A percentile compares a stretch with the other conserved stretches of the same genome.
Conservation (phyloP, 2,113 vertebrate species). For the Corythornis cristatus region DNA sequence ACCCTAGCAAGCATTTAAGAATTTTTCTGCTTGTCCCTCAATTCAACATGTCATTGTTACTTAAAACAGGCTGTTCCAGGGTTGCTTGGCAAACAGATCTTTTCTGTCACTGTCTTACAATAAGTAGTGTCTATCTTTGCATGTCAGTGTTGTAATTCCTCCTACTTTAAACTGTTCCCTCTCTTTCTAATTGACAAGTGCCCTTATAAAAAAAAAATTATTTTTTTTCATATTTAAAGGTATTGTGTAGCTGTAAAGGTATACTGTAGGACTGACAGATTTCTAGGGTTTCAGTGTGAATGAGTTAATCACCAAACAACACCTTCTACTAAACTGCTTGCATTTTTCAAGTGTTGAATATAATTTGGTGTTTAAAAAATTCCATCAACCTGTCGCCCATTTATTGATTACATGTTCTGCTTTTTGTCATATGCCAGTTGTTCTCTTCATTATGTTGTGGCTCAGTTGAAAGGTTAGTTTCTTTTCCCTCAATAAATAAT, state of each 20-base stretch:
- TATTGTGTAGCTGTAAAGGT: background rate
- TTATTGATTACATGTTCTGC: background rate
- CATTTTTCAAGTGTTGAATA: background rate
- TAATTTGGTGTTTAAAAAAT: background rate
- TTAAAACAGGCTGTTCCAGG: background rate
- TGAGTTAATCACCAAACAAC: background rate
- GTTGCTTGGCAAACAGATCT: slow-evolving; percentile 34
- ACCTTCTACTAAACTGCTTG: background rate
- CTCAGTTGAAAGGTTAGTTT: background rate
- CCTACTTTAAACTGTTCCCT: background rate
- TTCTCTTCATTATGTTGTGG: background rate
- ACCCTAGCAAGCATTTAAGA: background rate
- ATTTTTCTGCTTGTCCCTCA: background rate
- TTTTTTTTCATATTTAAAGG: background rate
- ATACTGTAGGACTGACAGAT: background rate
- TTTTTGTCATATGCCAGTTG: background rate
- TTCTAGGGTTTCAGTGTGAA: background rate
- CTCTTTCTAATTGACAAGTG: slow-evolving; percentile 47
- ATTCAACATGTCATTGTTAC: background rate
- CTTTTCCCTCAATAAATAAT: background rate
- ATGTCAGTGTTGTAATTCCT: slow-evolving; percentile 33
- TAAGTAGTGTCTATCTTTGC: slow-evolving; percentile 35
- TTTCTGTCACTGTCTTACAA: slow-evolving; percentile 21
- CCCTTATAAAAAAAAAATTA: background rate
- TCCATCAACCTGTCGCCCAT: background rate